These are phyloP conservation scores for Gymnothorax reevesii DNA, from an alignment of 2,797 vertebrate species.

Conservation along the genomic window DNA sequence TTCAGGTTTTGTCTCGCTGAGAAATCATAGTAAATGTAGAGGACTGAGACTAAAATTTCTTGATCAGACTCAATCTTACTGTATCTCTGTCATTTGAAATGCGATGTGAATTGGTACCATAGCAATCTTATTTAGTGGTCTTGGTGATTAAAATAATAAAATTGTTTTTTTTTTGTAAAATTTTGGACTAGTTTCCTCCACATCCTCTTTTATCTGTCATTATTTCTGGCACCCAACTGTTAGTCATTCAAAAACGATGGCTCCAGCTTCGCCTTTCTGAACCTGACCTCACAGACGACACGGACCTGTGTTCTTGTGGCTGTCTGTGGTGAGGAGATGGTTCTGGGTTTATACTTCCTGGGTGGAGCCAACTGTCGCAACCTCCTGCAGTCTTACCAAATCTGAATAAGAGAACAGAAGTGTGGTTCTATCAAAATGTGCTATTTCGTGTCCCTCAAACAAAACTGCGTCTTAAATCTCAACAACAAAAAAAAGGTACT, in stretches of 20 bases:
- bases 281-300: not conserved
- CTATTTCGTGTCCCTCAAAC: too few relatives aligned
- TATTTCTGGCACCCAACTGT: not conserved
- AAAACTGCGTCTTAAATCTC: too few relatives aligned
- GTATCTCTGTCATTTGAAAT: conserved; percentile 40
- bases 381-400: not conserved
- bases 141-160: conserved; percentile 57
- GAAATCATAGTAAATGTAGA: conserved; percentile 39
- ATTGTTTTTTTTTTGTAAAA: conserved; percentile 61
- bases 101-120: not conserved
- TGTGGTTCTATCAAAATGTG: too few relatives aligned
- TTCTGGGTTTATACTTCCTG: not conserved
- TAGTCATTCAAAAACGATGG: not conserved
- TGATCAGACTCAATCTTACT: not conserved
- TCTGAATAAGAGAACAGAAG: not conserved
- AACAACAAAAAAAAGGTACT: too few relatives aligned
- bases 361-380: not conserved
- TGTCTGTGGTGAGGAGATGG: not conserved
- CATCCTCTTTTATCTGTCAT: not conserved
- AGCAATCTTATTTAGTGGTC: conserved; percentile 16
- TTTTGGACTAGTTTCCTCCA: conserved; percentile 9
- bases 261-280: not conserved
- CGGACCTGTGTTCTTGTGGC: not conserved
- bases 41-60: conserved; percentile 33
- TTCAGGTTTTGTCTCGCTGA: conserved; percentile 5